A percentile compares a stretch with the other conserved stretches of the same genome.
Conservation (phyloP, 1,140 invertebrate genomes). For the Colletes gigas region DNA sequence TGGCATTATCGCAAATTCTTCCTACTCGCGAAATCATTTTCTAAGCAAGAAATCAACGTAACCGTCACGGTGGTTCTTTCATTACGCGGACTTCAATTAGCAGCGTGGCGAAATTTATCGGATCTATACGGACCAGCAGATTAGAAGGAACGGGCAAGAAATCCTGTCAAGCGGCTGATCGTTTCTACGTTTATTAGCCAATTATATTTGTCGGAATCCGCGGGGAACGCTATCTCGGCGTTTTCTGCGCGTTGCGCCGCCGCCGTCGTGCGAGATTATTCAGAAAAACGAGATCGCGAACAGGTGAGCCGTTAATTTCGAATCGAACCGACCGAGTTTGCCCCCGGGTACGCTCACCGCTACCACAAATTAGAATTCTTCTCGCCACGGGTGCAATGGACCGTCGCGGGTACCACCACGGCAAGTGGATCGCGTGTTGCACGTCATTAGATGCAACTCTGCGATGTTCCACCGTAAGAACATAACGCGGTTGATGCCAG, state of each 20-base stretch:
- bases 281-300: neutral
- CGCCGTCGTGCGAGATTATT: neutral
- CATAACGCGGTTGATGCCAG: slow-evolving; percentile 29
- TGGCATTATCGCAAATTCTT: neutral
- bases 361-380: slow-evolving; percentile 30
- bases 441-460: slow-evolving; percentile 54
- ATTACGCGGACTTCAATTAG: slow-evolving; percentile 27
- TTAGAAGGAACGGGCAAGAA: neutral
- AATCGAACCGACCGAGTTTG: slow-evolving; percentile 1
- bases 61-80: too few species aligned
- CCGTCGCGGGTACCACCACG: slow-evolving; percentile 31
- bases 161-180: neutral
- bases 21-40: neutral
- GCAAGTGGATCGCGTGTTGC: slow-evolving; percentile 53
- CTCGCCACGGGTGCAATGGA: slow-evolving; percentile 43
- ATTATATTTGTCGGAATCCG: slow-evolving; percentile 1
- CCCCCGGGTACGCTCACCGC: neutral
- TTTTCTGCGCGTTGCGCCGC: too few species aligned
- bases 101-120: slow-evolving; percentile 7
- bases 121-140: slow-evolving; percentile 9
- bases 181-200: neutral
- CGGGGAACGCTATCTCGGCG: too few species aligned
- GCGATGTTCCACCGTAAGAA: slow-evolving; percentile 32
- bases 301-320: neutral
- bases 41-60: neutral